Conservation (phyloP, 2,888 invertebrate genomes). For the Augochlorella aurata region DNA sequence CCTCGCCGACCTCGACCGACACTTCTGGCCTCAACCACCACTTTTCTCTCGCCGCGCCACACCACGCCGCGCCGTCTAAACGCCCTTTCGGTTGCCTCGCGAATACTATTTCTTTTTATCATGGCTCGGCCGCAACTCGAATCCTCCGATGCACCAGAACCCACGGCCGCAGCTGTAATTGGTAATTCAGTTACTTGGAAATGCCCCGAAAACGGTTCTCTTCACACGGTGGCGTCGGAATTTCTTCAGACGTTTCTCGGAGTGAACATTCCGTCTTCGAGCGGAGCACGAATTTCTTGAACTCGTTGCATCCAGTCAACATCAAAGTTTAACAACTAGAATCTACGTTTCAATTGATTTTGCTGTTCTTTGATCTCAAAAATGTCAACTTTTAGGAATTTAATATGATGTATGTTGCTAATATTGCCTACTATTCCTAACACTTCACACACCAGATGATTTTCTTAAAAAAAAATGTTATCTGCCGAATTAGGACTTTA, state of each 20-base stretch:
- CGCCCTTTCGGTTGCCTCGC: conserved; percentile 46
- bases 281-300: neutral
- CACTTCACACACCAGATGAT: no score
- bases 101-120: conserved; percentile 45
- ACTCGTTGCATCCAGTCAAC: no score
- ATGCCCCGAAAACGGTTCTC: conserved; percentile 18
- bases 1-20: conserved; percentile 56
- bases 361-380: no score
- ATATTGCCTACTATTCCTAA: no score
- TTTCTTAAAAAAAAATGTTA: no score
- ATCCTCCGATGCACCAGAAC: conserved; percentile 13
- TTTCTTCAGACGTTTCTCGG: neutral
- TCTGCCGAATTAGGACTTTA: no score
- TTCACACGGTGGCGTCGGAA: neutral
- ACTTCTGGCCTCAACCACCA: conserved; percentile 62
- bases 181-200: conserved; percentile 49
- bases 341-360: no score
- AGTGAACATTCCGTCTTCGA: neutral
- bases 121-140: conserved; percentile 22
- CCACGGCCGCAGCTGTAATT: conserved; percentile 27
- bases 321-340: no score
- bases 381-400: no score
- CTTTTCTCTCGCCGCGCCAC: conserved; percentile 49
- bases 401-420: no score
- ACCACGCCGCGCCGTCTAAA: conserved; percentile 42